These are phyloP conservation scores for Psittacula cyanocephala DNA, from an alignment of 2,113 vertebrate genomes.

Conservation along the genomic window DNA sequence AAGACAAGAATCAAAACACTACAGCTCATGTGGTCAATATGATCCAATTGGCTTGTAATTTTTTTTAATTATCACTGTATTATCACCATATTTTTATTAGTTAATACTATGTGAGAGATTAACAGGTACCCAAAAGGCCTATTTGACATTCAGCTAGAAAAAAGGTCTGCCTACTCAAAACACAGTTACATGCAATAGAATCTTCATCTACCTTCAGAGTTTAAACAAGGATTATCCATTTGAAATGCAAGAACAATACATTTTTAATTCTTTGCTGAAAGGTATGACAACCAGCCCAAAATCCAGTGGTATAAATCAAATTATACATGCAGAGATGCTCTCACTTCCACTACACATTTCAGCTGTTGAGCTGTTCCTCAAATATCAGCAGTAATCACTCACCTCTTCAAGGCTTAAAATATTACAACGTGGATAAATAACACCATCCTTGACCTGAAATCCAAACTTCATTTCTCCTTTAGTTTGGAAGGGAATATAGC, in stretches of 20 bases:
- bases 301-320: neutral
- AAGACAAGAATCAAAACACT: neutral
- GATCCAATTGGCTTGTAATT: neutral
- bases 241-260: neutral
- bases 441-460: neutral
- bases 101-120: neutral
- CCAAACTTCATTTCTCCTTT: neutral
- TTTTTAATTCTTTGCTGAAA: neutral
- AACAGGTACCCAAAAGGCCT: neutral
- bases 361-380: neutral
- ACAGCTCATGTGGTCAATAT: neutral
- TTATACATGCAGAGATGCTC: neutral
- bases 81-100: neutral
- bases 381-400: neutral
- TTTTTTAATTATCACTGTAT: neutral
- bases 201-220: neutral
- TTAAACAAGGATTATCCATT: neutral
- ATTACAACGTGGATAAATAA: neutral
- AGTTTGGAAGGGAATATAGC: neutral
- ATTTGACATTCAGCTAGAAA: neutral
- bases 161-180: neutral
- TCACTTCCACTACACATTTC: neutral
- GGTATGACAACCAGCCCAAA: neutral
- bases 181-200: neutral
- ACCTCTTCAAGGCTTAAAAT: neutral